phyloP scores from a whole-genome alignment of 1,140 invertebrate species.

The Ladona fulva region DNA sequence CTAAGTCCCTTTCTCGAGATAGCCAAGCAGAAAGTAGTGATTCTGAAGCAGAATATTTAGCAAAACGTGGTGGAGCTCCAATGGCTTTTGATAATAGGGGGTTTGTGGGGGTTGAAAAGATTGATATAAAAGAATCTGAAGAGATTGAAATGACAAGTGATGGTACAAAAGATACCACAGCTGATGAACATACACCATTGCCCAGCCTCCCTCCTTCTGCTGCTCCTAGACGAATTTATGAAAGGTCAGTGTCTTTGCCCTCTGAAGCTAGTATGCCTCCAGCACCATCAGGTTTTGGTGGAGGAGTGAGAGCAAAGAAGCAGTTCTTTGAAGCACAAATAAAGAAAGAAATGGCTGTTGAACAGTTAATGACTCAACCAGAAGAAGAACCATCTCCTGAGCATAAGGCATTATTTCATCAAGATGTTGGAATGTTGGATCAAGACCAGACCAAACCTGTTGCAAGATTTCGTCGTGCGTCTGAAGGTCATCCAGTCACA shows the following conservation, averaged over 20 bases:
- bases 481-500: neutral
- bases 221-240: constrained; percentile 34
- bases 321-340: constrained; percentile 41
- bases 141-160: neutral
- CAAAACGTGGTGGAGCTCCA: constrained; percentile 26
- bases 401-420: constrained; percentile 30
- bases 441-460: neutral
- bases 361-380: constrained; percentile 37
- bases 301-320: constrained; percentile 32
- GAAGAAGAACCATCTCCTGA: constrained; percentile 44
- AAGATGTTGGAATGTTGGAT: neutral
- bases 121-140: constrained; percentile 25
- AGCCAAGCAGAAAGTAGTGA: constrained; percentile 26
- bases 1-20: constrained; percentile 17
- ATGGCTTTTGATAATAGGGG: constrained; percentile 41
- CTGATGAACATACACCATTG: neutral
- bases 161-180: neutral
- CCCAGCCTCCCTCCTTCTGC: constrained; percentile 26
- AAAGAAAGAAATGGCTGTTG: constrained; percentile 40
- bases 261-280: constrained; percentile 31
- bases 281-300: constrained; percentile 22
- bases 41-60: constrained; percentile 31
- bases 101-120: constrained; percentile 39
- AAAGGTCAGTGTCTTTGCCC: constrained; percentile 39
- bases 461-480: neutral